Base-by-base conservation (phyloP, 2,888 invertebrate species). In the Rhabditoides inermis region DNA sequence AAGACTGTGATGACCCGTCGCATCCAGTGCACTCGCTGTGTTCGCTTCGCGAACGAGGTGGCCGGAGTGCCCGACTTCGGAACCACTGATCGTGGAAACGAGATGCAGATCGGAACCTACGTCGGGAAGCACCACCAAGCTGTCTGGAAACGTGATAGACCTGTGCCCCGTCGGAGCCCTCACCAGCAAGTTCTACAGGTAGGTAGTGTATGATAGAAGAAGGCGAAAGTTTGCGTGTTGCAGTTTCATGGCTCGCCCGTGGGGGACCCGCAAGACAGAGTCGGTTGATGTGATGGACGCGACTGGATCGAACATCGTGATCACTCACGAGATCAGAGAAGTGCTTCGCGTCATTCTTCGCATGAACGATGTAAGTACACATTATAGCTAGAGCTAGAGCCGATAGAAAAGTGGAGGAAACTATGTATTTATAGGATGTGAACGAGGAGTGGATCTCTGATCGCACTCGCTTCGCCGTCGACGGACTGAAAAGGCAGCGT, bases 381-480 rank as follows among this genome's bases (percentile, higher is more conserved):
- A n/a, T n/a, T n/a, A n/a, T n/a, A n/a, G n/a, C n/a, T n/a, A n/a
- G n/a, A n/a, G n/a, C n/a, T n/a, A n/a, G n/a, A n/a, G n/a, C n/a
- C n/a, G n/a, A n/a, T n/a, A n/a, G n/a, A n/a, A n/a, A n/a, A n/a
- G n/a, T n/a, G n/a, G n/a, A n/a, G 20, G n/a, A 10, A 30, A 36
- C 50, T 18, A 39, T 44, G 12, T 44, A 27, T 39, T 48, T 68
- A 23, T 70, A 88, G 86, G 92, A 91, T 71, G 86, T 98, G 68
- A 99, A 98, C 78, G 98, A 99, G 78, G 98, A 98, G 79, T 98
- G 98, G 98, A 80, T 98, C 53, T 89, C 91, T 0, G 98, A 98
- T 79, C 95, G 95, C 81, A 87, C 90, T 0, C 84, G 98, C 45
- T 98, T 98, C 80, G 87, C 94, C 0, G 92, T 88, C 77, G 98